Base-by-base conservation (phyloP, 2,113 vertebrate species). In the Periophthalmus modestus region DNA sequence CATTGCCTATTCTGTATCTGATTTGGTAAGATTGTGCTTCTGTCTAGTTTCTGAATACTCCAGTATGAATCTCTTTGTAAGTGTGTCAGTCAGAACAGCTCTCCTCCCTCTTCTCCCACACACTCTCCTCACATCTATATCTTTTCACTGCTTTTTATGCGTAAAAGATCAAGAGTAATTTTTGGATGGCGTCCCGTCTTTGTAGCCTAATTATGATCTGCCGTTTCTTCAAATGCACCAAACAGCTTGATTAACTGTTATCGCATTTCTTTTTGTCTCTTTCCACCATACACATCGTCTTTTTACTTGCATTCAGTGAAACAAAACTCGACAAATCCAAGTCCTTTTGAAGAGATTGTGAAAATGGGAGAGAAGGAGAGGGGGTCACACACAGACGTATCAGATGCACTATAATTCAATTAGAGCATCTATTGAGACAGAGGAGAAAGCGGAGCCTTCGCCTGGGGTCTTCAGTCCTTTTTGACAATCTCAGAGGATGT, bases 401-500 rank as follows among this genome's bases (percentile, higher is more conserved):
- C 83, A 84, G 77, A 81, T 85, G 74, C n/a, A 1, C 75, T 71
- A 84, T 82, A 79, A 89, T 89, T 89, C 82, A 85, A 82, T 90
- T 84, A 82, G 76, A 36, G 72, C 68, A 52, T 82, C 79, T 74
- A 78, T 72, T 68, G 77, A 82, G 68, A 75, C 77, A 58, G 73
- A 59, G 33, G 69, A 85, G 71, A 87, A 84, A 78, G 66, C 65
- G 68, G 81, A 71, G 84, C 79, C 75, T 79, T 85, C 71, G 87
- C 87, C 85, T 36, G 74, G 68, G 84, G 88, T 86, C 55, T 34
- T 19, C 72, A 7, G 34, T 57, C 69, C 58, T 71, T 82, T 79
- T 77, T 34, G 65, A 81, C 77, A 72, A 58, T 66, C 28, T 71
- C 71, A 61, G 77, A 73, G 77, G 84, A 82, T 88, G 80, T 86